phyloP scores from a whole-genome alignment of 2,113 vertebrate genomes.

The Solea senegalensis region DNA sequence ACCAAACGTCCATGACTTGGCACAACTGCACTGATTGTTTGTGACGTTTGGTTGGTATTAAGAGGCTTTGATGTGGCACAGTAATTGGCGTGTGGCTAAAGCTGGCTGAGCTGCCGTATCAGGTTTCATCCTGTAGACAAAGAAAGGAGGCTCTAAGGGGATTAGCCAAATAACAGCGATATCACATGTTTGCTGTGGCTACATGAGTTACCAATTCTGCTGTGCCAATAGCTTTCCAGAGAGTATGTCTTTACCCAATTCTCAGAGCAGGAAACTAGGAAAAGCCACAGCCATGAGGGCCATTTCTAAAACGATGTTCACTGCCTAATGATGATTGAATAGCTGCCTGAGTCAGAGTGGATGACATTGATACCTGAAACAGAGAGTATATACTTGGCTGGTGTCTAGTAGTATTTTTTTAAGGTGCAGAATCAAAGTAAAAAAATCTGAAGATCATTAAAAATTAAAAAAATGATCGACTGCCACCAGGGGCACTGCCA shows the following conservation, averaged over 20 bases:
- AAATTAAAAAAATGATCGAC: background rate
- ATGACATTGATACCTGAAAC: constrained; percentile 5
- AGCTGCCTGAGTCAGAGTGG: constrained; percentile 23
- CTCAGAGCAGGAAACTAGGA: background rate
- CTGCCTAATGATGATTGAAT: background rate
- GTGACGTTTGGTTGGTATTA: constrained; percentile 56
- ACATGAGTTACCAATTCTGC: constrained; percentile 41
- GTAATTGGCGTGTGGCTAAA: constrained; percentile 72
- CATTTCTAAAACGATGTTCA: constrained; percentile 10
- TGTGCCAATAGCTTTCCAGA: constrained; percentile 22
- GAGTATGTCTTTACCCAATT: background rate
- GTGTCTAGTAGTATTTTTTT: background rate
- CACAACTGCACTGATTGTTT: constrained; percentile 20
- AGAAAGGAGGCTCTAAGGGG: constrained; percentile 44
- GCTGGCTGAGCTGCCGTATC: constrained; percentile 61
- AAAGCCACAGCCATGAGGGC: background rate
- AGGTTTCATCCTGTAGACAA: constrained; percentile 63
- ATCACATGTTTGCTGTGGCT: constrained; percentile 53
- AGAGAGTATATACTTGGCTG: too few species aligned
- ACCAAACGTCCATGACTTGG: constrained; percentile 25
- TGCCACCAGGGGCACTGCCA: background rate
- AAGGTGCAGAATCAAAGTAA: background rate
- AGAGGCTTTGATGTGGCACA: constrained; percentile 51
- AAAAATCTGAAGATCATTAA: constrained; percentile 8
- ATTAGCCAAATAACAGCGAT: constrained; percentile 59